phyloP scores from a whole-genome alignment of 2,113 vertebrate species.

The Eulacestoma nigropectus region DNA sequence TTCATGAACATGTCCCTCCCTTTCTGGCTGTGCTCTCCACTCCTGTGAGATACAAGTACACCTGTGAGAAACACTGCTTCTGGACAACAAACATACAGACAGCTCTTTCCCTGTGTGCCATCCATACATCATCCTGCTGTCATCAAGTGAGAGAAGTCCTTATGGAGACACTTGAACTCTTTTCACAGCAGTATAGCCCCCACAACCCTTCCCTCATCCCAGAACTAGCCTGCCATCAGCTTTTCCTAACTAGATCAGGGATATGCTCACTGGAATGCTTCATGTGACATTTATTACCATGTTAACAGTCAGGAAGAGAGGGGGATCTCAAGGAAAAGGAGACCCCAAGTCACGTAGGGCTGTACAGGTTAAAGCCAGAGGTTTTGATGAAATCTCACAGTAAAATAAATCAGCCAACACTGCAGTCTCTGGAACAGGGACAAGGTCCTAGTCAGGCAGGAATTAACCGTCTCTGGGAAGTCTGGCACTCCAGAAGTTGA shows the following conservation, averaged over 20 bases:
- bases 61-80: not conserved
- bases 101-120: not conserved
- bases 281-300: not conserved
- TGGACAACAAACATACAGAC: not conserved
- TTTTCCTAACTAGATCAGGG: not conserved
- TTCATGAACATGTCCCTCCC: not conserved
- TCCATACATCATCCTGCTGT: not conserved
- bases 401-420: conserved; percentile 31
- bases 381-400: conserved; percentile 11
- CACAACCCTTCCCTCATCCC: not conserved
- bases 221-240: not conserved
- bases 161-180: not conserved
- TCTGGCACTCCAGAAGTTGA: conserved; percentile 21
- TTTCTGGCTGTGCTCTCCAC: not conserved
- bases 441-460: conserved; percentile 28
- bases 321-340: not conserved
- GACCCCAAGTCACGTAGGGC: not conserved
- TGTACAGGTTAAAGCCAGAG: conserved; percentile 11
- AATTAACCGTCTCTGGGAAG: conserved; percentile 25
- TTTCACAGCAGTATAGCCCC: not conserved
- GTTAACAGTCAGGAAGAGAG: not conserved
- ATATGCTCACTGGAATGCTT: not conserved
- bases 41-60: accelerated
- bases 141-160: not conserved
- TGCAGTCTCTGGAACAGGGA: conserved; percentile 25